Evolutionary conservation across 2,888 invertebrate genomes (phyloP).

Genomic region (Abrostola tripartita): DNA sequence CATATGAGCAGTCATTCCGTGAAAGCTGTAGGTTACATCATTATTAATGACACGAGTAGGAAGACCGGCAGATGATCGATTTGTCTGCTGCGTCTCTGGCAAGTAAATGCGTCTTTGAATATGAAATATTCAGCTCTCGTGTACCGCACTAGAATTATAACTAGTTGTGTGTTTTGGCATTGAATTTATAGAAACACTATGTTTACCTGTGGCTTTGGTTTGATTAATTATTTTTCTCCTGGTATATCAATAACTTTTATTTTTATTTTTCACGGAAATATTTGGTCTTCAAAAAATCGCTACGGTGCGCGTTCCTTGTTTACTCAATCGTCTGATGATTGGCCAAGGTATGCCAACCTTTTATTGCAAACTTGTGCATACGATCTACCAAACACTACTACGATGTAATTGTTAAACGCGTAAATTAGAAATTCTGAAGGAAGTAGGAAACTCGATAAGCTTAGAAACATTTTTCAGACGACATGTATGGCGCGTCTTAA

Average conservation of each 20-base stretch:
- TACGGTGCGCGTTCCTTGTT: no score
- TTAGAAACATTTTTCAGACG: no score
- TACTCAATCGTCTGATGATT: no score
- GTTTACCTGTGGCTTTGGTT: background rate
- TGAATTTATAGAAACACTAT: slow-evolving; percentile 7
- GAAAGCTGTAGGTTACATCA: background rate
- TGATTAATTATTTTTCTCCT: background rate
- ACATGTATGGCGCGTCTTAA: no score
- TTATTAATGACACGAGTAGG: slow-evolving; percentile 9
- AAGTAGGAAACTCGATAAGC: no score
- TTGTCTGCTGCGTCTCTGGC: slow-evolving; percentile 10
- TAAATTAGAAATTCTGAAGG: no score
- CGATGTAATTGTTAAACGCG: no score
- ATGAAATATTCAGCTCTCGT: slow-evolving; percentile 34
- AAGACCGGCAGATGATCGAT: slow-evolving; percentile 24
- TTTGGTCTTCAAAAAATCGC: no score
- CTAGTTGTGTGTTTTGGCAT: slow-evolving; percentile 25
- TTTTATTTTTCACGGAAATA: background rate
- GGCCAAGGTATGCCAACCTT: no score
- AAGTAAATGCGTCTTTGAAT: slow-evolving; percentile 27
- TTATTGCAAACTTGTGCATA: no score
- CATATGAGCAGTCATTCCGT: no score
- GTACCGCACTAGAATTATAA: slow-evolving; percentile 22
- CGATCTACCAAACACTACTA: no score
- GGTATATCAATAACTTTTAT: background rate